phyloP scores from a whole-genome alignment of 2,113 vertebrate species.

The Coptodon rendalli region DNA sequence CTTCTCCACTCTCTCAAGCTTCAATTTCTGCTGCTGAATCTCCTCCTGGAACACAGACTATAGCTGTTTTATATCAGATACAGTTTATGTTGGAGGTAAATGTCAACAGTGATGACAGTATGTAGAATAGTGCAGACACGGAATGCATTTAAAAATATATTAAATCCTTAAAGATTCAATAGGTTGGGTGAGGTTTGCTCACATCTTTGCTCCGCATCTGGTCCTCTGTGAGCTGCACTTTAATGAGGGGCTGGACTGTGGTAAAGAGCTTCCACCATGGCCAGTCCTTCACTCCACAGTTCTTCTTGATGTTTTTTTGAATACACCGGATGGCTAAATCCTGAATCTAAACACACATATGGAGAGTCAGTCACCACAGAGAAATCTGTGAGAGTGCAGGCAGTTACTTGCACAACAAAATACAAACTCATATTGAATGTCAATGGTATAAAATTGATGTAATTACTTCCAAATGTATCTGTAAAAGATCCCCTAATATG shows the following conservation, averaged over 20 bases:
- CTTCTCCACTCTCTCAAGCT: slow-evolving; percentile 91
- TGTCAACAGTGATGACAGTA: background rate
- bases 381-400: background rate
- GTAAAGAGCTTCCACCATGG: slow-evolving; percentile 98
- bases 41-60: slow-evolving; percentile 79
- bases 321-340: slow-evolving; percentile 94
- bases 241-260: slow-evolving; percentile 89
- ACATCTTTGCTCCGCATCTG: slow-evolving; percentile 94
- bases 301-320: slow-evolving; percentile 98
- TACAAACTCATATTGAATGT: background rate
- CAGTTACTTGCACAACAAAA: background rate
- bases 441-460: background rate
- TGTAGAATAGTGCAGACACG: background rate
- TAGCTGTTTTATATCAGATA: background rate
- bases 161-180: background rate
- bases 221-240: slow-evolving; percentile 93
- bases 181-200: slow-evolving; percentile 44
- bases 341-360: slow-evolving; percentile 58
- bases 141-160: background rate
- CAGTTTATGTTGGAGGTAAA: background rate
- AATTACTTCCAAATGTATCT: background rate
- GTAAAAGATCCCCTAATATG: background rate
- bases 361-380: background rate
- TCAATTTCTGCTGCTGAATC: slow-evolving; percentile 86
- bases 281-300: slow-evolving; percentile 91